Evolutionary conservation across 2,113 vertebrate species (phyloP).

Genomic region (Hippocampus abdominalis): DNA sequence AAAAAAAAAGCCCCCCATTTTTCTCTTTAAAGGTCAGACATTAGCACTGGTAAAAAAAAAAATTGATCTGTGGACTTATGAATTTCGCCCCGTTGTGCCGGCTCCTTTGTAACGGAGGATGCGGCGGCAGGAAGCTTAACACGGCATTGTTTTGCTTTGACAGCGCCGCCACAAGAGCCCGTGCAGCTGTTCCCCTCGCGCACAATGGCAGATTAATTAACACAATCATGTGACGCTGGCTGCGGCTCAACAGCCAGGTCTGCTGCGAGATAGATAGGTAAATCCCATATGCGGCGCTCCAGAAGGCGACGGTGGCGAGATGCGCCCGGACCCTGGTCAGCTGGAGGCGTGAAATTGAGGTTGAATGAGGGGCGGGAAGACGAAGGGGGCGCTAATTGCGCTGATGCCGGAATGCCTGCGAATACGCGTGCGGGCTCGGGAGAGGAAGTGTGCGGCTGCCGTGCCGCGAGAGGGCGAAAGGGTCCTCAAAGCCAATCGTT

Average conservation of each 20-base stretch:
- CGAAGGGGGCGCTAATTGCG: constrained; percentile 66
- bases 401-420: constrained; percentile 55
- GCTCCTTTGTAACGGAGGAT: constrained; percentile 97
- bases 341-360: constrained; percentile 60
- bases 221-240: constrained; percentile 99
- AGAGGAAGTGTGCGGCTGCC: background rate
- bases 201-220: constrained; percentile 99
- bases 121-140: constrained; percentile 95
- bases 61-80: constrained; percentile 96
- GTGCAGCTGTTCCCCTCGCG: constrained; percentile 97
- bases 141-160: constrained; percentile 99
- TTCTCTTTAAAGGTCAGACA: constrained; percentile 95
- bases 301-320: constrained; percentile 66
- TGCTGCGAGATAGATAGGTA: constrained; percentile 99
- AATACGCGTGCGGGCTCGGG: background rate
- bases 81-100: constrained; percentile 93
- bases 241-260: constrained; percentile 96
- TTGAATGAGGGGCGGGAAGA: constrained; percentile 11
- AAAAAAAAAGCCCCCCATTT: constrained; percentile 61
- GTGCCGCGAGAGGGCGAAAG: background rate
- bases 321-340: constrained; percentile 80
- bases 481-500: background rate
- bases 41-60: constrained; percentile 86
- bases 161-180: constrained; percentile 93
- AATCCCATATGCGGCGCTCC: constrained; percentile 94